Evolutionary conservation across 37 sponge, comb jelly and placozoan species (phyloP).

Genomic region (Cliona cf. orientalis): DNA sequence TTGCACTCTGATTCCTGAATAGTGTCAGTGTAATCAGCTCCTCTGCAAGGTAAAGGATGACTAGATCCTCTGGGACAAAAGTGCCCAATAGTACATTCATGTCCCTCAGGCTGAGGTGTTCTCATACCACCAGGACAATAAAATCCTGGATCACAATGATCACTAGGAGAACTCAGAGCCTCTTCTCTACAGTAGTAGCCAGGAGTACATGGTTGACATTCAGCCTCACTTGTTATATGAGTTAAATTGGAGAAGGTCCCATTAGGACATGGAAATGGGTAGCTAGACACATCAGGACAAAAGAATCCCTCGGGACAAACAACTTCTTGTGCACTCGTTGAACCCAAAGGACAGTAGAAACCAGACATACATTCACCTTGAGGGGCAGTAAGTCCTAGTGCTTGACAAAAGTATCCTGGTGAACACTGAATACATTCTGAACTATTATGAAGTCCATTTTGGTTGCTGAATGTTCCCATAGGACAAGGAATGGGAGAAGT

Average conservation of each 20-base stretch:
- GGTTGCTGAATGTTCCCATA: neutral
- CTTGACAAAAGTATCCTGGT: neutral
- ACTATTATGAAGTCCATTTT: neutral
- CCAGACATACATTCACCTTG: neutral
- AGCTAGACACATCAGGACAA: slow-evolving; percentile 1
- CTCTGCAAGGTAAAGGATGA: neutral
- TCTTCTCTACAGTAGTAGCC: neutral
- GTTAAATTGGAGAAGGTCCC: neutral
- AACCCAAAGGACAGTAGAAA: neutral
- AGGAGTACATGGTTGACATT: neutral
- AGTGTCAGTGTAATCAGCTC: neutral
- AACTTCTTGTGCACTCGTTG: neutral
- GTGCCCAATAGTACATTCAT: neutral
- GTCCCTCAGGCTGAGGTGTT: neutral
- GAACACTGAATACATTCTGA: neutral
- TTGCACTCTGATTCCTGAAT: neutral
- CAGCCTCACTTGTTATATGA: neutral
- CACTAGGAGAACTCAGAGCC: neutral
- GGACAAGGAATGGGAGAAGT: neutral
- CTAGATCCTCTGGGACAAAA: slow-evolving; percentile 1
- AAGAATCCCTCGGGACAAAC: neutral
- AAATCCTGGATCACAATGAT: slow-evolving; percentile 1
- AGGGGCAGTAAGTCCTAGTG: neutral
- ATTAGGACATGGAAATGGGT: neutral
- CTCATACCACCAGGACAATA: neutral